Evolutionary conservation across 2,797 vertebrate species (phyloP), one percentile per base, ranked within the genome.

Genomic region (Zalophus californianus): DNA sequence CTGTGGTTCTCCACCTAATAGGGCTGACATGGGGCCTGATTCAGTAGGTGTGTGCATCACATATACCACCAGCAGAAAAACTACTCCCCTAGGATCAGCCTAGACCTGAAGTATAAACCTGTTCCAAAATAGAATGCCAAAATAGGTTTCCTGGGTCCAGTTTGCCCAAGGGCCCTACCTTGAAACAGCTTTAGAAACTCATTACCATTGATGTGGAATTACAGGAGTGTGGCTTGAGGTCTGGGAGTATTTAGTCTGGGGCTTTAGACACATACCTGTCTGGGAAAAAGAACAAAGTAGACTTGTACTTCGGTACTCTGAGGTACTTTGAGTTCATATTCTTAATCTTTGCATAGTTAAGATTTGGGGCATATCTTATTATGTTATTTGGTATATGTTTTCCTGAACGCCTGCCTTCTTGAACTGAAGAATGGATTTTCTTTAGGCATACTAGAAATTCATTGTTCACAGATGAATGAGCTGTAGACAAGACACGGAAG

Each of bases 141-240:
- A 75, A 52, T 8, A 44, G 20, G 21, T 86, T 91, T 77, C 75
- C 54, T 10, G 14, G 50, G 29, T 86, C 48, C 7, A 44, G 52
- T 5, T 41, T 54, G 20, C 15, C 16, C 11, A 80, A 60, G 41
- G 15, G 68, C 10, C 10, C 35, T 52, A 62, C 90, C 89, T 83
- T 68, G 68, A 91, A 93, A 72, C 44, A 77, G 29, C 70, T 56
- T 93, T 90, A 60, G 58, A 91, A 96, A 85, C 41, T 93, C 58
- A 48, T 15, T 80, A 10, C 80, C 38, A 44, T 62, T 48, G 66
- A 14, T 38, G 23, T 94, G 77, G 41, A 77, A 72, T 96, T 85
- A 38, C 0, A 68, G n/a, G 44, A 90, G 72, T 87, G 48, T 93
- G 92, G 93, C 62, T 44, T 95, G 64, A 92, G 95, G 84, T 79